Base-by-base conservation (phyloP, 2,113 vertebrate genomes). In the Petromus typicus region DNA sequence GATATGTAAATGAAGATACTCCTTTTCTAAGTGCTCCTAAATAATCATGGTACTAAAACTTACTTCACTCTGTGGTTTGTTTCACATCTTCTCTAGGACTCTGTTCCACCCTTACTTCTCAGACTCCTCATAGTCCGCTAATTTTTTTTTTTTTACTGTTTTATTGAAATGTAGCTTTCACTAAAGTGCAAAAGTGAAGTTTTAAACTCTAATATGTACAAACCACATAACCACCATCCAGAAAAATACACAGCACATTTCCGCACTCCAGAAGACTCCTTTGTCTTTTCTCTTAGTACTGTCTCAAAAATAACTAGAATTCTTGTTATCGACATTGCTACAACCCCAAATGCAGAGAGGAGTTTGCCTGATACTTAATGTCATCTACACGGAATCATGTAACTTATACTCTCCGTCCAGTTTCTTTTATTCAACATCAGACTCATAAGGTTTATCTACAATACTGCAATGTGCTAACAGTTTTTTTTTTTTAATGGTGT, bases 251-350 rank as follows among this genome's bases (percentile, higher is more conserved):
- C 45, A 51, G 27, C 25, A 63, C 61, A 63, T 63, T 63, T 63
- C 27, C 61, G 9, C 25, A 27, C 61, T 30, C 25, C 61, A 63
- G 43, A 76, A 76, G 73, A 51, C 20, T 66, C 27, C 20, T 80
- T 59, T 59, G 5, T 89, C 43, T 54, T 85, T 37, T 9, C 20
- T 81, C 8, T 14, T 18, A 43, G 40, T 30, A 83, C 10, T 25
- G 63, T 48, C 63, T 75, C 63, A 85, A 75, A 97, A 96, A 69
- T 5, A 91, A 63, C 20, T 71, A 56, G 32, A 51, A 83, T 30
- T 69, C 6, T 54, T 23, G 13, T 27, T 11, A 73, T 23, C 69
- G 43, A 12, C 27, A 73, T 25, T 43, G 11, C 12, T 43, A 43
- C 43, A 30, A 76, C 32, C 4, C 45, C 64, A 37, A 30, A 16